These are phyloP conservation scores for Gobio occitaniae DNA, from an alignment of 2,797 vertebrate species.

Conservation along the genomic window DNA sequence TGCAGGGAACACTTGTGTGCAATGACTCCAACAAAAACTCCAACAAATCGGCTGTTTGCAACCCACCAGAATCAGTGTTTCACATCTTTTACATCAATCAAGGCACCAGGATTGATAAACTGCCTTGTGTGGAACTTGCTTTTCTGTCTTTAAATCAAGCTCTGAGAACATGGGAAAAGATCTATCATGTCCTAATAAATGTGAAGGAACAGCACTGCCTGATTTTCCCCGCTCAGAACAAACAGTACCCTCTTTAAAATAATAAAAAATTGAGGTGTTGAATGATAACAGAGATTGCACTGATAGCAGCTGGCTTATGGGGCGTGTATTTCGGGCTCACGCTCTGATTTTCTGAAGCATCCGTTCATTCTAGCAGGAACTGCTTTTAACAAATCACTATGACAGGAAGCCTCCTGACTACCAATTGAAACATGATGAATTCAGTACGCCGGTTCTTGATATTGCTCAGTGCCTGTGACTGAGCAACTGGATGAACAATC, in stretches of 20 bases:
- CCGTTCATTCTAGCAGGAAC: slow-evolving; percentile 48
- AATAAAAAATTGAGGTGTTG: slow-evolving; percentile 30
- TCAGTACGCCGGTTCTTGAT: slow-evolving; percentile 16
- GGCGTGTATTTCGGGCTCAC: slow-evolving; percentile 24
- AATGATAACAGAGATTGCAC: slow-evolving; percentile 26
- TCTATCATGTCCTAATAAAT: slow-evolving; percentile 24
- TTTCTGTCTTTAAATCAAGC: slow-evolving; percentile 27
- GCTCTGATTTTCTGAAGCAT: slow-evolving; percentile 41
- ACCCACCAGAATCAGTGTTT: not conserved
- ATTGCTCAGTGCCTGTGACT: slow-evolving; percentile 29
- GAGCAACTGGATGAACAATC: slow-evolving; percentile 15
- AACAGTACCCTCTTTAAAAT: slow-evolving; percentile 30
- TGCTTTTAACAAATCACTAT: slow-evolving; percentile 45
- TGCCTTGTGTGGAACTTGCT: not conserved
- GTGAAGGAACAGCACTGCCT: not conserved
- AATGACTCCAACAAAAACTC: slow-evolving; percentile 8
- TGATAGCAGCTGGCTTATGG: slow-evolving; percentile 34
- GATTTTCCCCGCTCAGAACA: not conserved
- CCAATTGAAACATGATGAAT: slow-evolving; percentile 48
- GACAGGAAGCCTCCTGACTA: slow-evolving; percentile 41
- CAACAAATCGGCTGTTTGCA: not conserved
- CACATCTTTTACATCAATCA: slow-evolving; percentile 10
- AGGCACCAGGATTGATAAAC: not conserved
- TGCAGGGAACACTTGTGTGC: not conserved
- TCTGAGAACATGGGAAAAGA: not conserved